Evolutionary conservation across 2,888 invertebrate genomes (phyloP).

Genomic region (Drosophila buzzatii): DNA sequence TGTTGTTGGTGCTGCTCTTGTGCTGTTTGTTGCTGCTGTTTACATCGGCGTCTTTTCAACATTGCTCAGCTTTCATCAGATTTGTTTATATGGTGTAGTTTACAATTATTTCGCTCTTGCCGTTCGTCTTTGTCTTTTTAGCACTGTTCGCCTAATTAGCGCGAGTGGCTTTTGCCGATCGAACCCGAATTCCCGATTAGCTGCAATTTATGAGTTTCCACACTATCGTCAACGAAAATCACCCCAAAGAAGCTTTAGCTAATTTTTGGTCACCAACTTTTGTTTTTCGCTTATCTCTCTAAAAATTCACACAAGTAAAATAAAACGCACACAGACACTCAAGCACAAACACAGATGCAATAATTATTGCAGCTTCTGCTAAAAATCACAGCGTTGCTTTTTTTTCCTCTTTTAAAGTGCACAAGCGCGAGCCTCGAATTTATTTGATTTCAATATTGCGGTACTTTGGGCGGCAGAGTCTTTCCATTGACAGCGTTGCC

Average conservation of each 20-base stretch:
- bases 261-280: constrained; percentile 43
- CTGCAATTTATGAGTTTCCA: constrained; percentile 67
- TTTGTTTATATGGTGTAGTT: constrained; percentile 31
- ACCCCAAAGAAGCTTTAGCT: constrained; percentile 38
- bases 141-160: constrained; percentile 58
- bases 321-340: background rate
- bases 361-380: constrained; percentile 11
- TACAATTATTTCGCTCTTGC: constrained; percentile 60
- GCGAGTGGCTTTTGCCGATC: constrained; percentile 34
- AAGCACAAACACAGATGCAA: constrained; percentile 13
- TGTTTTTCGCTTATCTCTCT: constrained; percentile 40
- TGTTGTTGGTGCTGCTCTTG: constrained; percentile 21
- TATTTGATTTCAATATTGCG: constrained; percentile 16
- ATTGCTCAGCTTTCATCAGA: constrained; percentile 50
- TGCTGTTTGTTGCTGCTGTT: constrained; percentile 38
- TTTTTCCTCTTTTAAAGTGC: background rate
- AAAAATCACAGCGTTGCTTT: constrained; percentile 9
- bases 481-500: constrained; percentile 17
- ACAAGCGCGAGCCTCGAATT: constrained; percentile 2
- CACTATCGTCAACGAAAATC: constrained; percentile 63
- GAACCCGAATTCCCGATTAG: constrained; percentile 58
- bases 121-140: constrained; percentile 19
- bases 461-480: background rate
- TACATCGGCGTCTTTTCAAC: constrained; percentile 51
- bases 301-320: constrained; percentile 32